Evolutionary conservation across 2,113 vertebrate species (phyloP).

Genomic region (Bungarus multicinctus): DNA sequence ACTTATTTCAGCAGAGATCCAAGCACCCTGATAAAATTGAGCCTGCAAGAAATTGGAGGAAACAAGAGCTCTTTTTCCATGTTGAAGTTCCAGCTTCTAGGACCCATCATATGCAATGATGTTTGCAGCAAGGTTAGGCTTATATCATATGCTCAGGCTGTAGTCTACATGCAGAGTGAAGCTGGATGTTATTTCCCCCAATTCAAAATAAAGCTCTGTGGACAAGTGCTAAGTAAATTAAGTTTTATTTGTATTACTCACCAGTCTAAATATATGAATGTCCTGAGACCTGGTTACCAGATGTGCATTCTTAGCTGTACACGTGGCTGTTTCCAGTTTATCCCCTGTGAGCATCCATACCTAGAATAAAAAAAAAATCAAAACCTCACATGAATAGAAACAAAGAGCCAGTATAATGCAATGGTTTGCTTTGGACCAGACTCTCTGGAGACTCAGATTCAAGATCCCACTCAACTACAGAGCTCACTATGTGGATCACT

Average conservation of each 20-base stretch:
- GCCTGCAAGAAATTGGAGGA: not conserved
- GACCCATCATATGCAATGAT: slow-evolving; percentile 9
- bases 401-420: not conserved
- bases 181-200: slow-evolving; percentile 6
- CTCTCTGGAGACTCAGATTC: not conserved
- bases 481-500: not conserved
- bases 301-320: slow-evolving; percentile 96
- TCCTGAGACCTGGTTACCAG: slow-evolving; percentile 95
- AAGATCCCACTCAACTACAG: not conserved
- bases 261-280: slow-evolving; percentile 91
- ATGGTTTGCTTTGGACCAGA: not conserved
- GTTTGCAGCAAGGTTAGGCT: not conserved
- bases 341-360: slow-evolving; percentile 99
- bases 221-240: slow-evolving; percentile 23
- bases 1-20: not conserved
- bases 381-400: not conserved
- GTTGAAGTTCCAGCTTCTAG: not conserved
- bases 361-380: slow-evolving; percentile 63
- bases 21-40: not conserved
- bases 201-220: slow-evolving; percentile 4
- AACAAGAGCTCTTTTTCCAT: not conserved
- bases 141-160: not conserved
- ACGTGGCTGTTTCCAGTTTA: slow-evolving; percentile 95
- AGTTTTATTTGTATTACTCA: slow-evolving; percentile 65
- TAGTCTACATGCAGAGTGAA: not conserved